These are phyloP conservation scores for Drosophila novamexicana DNA, from an alignment of 1,140 invertebrate genomes.

Conservation along the genomic window DNA sequence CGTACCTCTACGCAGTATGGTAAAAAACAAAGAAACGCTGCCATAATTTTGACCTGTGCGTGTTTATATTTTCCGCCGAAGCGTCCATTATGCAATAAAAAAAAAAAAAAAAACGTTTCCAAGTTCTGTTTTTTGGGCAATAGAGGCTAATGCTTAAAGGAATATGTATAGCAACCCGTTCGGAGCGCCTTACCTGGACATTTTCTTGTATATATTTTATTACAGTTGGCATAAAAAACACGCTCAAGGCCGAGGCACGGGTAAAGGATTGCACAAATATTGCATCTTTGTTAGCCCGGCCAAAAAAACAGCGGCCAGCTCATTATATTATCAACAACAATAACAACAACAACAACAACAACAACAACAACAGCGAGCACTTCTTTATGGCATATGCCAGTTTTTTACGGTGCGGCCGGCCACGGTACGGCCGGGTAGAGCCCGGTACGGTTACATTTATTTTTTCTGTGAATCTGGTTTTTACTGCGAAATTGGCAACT, in stretches of 20 bases:
- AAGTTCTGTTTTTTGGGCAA: constrained; percentile 62
- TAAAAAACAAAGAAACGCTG: background rate
- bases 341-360: too few species aligned
- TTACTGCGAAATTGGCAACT: constrained; percentile 70
- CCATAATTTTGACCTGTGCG: background rate
- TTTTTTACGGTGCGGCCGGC: constrained; percentile 43
- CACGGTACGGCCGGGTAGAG: background rate
- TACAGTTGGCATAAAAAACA: constrained; percentile 50
- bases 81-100: constrained; percentile 75
- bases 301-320: constrained; percentile 36
- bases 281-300: constrained; percentile 67
- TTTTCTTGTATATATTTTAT: background rate
- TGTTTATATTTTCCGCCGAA: constrained; percentile 32
- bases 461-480: constrained; percentile 73
- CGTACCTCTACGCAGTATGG: background rate
- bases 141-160: constrained; percentile 20
- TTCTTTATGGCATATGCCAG: constrained; percentile 38
- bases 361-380: background rate
- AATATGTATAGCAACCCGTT: constrained; percentile 62
- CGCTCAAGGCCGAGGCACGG: constrained; percentile 57
- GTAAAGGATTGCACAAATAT: constrained; percentile 81
- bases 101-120: constrained; percentile 21
- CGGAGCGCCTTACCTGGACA: constrained; percentile 44
- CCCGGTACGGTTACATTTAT: constrained; percentile 4
- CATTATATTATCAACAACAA: constrained; percentile 20